phyloP scores from a whole-genome alignment of 2,888 invertebrate species.

The Lasioglossum figueresi region DNA sequence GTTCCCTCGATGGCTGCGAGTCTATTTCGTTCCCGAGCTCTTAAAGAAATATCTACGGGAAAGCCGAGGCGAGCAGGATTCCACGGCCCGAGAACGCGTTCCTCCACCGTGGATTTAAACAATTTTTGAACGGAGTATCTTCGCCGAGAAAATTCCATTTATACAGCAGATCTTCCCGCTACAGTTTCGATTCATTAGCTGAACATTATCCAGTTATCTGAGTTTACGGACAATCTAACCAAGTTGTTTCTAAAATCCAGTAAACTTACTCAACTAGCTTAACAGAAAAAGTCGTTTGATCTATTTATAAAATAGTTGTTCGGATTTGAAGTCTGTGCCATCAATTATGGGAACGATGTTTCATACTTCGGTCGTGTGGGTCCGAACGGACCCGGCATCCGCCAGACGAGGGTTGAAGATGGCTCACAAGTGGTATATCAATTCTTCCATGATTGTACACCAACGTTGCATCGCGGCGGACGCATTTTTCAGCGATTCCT shows the following conservation, averaged over 20 bases:
- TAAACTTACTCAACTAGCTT: no score
- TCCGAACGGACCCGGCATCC: no score
- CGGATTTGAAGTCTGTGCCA: no score
- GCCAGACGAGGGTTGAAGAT: no score
- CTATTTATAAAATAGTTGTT: no score
- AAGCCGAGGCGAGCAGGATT: not conserved
- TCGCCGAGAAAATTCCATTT: not conserved
- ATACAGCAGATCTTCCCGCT: not conserved
- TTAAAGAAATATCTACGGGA: not conserved
- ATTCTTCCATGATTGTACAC: no score
- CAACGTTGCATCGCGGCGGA: not conserved
- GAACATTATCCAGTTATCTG: not conserved
- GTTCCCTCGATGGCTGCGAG: constrained; percentile 10
- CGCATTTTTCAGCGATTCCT: not conserved
- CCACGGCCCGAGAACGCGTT: not conserved
- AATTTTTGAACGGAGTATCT: not conserved
- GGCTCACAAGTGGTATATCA: no score
- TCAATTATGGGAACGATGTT: no score
- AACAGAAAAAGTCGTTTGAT: no score
- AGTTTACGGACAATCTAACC: no score
- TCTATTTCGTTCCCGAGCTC: constrained; percentile 16
- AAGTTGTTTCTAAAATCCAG: not conserved
- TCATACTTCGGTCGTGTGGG: no score
- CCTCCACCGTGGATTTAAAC: not conserved
- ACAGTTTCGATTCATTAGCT: not conserved